Evolutionary conservation across 2,797 vertebrate genomes (phyloP).

Genomic region (Limosa lapponica): DNA sequence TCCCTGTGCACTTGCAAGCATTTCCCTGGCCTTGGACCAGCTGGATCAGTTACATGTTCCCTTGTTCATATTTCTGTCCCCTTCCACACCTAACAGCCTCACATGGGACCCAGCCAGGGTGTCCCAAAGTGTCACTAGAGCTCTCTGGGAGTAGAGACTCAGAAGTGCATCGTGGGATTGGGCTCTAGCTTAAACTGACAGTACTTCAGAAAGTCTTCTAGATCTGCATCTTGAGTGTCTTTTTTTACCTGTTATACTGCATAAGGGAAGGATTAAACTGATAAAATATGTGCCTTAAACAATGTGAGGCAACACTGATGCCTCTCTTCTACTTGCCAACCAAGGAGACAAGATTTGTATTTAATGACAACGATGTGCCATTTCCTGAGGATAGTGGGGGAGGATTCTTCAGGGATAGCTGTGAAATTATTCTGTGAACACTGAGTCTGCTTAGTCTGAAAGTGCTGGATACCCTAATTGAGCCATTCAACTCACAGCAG

Average conservation of each 20-base stretch:
- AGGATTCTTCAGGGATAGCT: not conserved
- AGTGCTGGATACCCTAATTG: not conserved
- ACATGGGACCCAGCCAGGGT: not conserved
- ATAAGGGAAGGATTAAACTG: not conserved
- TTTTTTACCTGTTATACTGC: not conserved
- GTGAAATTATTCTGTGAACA: not conserved
- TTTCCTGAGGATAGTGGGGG: not conserved
- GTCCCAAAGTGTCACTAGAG: not conserved
- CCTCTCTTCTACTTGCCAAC: not conserved
- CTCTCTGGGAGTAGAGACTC: not conserved
- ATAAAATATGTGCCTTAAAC: not conserved
- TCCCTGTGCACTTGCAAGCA: not conserved
- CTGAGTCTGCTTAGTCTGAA: not conserved
- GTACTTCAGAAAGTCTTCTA: not conserved
- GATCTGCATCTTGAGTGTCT: not conserved
- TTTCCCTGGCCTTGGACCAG: not conserved
- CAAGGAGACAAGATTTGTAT: not conserved
- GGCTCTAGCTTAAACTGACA: not conserved
- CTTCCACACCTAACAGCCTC: not conserved
- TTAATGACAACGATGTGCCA: not conserved
- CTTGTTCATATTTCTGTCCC: not conserved
- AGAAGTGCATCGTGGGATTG: accelerated
- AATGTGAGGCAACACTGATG: not conserved
- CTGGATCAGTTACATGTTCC: not conserved
- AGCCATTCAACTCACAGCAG: not conserved